Evolutionary conservation across 2,888 invertebrate species (phyloP), one percentile per base, ranked within the genome.

Genomic region (Dasysyrphus albostriatus): DNA sequence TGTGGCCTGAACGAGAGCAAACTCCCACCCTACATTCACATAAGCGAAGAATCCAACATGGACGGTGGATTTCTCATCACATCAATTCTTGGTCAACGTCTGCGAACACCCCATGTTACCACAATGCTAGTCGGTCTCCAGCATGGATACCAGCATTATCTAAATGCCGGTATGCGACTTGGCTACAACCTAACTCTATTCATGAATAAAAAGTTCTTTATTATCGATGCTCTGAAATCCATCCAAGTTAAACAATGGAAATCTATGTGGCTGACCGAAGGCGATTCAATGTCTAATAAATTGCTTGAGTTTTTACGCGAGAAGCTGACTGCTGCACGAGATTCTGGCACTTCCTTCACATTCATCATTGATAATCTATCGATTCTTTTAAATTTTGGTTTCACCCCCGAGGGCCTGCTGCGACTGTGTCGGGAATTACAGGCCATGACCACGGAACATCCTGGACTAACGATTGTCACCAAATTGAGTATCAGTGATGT

Each of bases 11-110:
- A 92, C 75, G 95, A 96, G 89, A 94, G 94, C 89, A 93, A 94
- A 67, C 92, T 94, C 83, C 92, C 93, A 61, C 90, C 93, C 37
- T 93, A 95, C 51, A 93, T 96, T 82, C 93, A 95, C 69, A 94
- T 96, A 39, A 95, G 95, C 90, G 97, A 97, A 92, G 94, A 95
- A 63, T 94, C 95, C 83, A 94, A 95, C 67, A 95, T 95, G 89
- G 96, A 97, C 91, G 95, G 95, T 76, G 95, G 95, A 90, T 97
- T 97, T 90, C 91, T 96, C 72, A 93, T 95, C 49, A 95, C 95
- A 90, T 95, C 95, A 89, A 93, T 96, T 14, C 92, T 96, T 65
- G 94, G 94, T 0, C 94, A 96, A 89, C 94, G 95, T 44, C 91
- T 95, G 67, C 94, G 94, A 89, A 94, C 94, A 83, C 94, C 94